Evolutionary conservation across 2,113 vertebrate species (phyloP).

Genomic region (Mesembrinibis cayennensis): DNA sequence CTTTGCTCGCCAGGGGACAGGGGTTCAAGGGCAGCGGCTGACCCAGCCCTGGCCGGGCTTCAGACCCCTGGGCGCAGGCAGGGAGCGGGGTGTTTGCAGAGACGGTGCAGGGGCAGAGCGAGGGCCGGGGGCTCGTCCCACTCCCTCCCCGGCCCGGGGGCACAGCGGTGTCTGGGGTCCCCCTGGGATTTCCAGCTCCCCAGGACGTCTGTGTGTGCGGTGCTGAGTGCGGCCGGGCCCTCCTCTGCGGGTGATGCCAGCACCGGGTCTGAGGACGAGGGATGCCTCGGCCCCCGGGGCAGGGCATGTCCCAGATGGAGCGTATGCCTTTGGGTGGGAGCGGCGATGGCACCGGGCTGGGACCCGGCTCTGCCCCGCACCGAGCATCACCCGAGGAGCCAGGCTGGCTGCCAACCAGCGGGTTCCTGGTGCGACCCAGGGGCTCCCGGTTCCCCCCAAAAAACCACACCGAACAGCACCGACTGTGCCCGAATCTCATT

Average conservation of each 20-base stretch:
- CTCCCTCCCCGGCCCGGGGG: rapidly evolving
- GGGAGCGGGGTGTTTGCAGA: background rate
- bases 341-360: background rate
- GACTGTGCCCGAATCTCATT: rapidly evolving
- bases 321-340: rapidly evolving
- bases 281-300: background rate
- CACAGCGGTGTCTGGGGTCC: background rate
- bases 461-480: background rate
- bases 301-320: background rate
- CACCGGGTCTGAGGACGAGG: rapidly evolving
- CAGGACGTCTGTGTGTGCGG: rapidly evolving
- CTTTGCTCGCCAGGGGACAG: background rate
- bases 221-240: rapidly evolving
- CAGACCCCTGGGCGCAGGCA: background rate
- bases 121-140: background rate
- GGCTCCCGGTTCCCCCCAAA: background rate
- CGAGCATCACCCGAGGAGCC: rapidly evolving
- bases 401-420: rapidly evolving
- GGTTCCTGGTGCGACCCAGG: background rate
- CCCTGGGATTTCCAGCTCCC: background rate
- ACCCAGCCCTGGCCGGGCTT: background rate
- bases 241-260: background rate
- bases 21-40: background rate
- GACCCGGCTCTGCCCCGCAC: background rate
- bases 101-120: background rate